Base-by-base conservation (phyloP, 1,140 invertebrate genomes). In the Penaeus indicus region DNA sequence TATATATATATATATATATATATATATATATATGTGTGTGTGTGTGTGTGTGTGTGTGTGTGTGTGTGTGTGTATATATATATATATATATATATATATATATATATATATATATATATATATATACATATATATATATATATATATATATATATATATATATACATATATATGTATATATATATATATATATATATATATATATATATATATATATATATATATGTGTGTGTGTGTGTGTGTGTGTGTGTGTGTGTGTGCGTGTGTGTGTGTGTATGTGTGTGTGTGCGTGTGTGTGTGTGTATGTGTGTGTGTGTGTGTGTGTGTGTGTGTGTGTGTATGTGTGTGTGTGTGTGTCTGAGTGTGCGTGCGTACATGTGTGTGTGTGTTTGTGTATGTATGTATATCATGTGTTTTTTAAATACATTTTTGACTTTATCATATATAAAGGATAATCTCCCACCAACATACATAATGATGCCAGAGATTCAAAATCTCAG, bases 101-200 rank as follows among this genome's bases (percentile, higher is more conserved):
- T 27, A 21, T n/a, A 32, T 78, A 2, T n/a, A 19, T 78, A 32
- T 11, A 32, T 78, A n/a, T 32, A 78, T 78, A 78, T 78, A 78
- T 78, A 78, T 78, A 78, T 78, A 78, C 13, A 78, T 78, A 78
- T 78, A 78, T 78, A 78, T 78, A 78, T 78, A 78, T 78, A 78
- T 78, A 78, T 78, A 78, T 78, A 78, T 78, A 78, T 78, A 78
- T 78, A 78, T 78, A 78, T 78, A 78, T 78, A 78, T 78, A 78
- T 78, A 78, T 78, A 78, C 47, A 78, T 42, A 42, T 42, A 42
- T 42, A 42, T 8, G 5, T 42, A 42, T 42, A 8, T 42, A 42
- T 42, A 42, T 8, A 42, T 8, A 42, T 8, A 42, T 8, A 42
- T 8, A 4, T 8, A 42, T 8, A 42, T 8, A 42, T 8, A 8